A percentile compares a stretch with the other conserved stretches of the same genome.
phyloP scores from a whole-genome alignment of 2,113 vertebrate species.

The Astatoreochromis straeleni region DNA sequence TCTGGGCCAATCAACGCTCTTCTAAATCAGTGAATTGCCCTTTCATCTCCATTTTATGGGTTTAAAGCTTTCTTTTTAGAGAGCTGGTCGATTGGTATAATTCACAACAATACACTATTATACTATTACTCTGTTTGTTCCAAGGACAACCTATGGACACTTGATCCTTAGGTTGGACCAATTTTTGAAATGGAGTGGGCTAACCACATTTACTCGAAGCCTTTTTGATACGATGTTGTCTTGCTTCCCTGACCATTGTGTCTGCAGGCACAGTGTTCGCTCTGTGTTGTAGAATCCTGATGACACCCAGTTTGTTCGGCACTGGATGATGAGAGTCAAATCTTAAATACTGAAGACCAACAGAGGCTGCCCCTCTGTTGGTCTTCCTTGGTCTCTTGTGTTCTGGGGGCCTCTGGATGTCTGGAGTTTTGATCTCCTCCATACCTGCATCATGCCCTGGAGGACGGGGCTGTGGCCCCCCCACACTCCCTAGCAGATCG shows the following conservation, averaged over 20 bases:
- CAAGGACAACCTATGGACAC: background rate
- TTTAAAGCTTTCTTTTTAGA: background rate
- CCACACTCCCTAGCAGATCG: no score
- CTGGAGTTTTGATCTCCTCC: no score
- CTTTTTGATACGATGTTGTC: background rate
- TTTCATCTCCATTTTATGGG: background rate
- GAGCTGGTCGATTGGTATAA: background rate
- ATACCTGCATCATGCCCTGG: no score
- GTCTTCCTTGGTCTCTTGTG: no score
- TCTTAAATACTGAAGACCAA: background rate
- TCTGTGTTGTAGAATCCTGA: background rate
- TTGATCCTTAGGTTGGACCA: background rate
- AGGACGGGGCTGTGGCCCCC: no score
- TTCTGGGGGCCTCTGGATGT: no score
- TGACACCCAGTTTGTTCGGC: fast-evolving
- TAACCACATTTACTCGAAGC: background rate
- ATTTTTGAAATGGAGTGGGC: background rate
- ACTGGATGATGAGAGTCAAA: background rate
- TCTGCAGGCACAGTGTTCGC: background rate
- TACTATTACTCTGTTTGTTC: background rate
- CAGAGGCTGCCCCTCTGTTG: no score
- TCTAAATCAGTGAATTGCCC: background rate
- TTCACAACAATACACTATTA: background rate
- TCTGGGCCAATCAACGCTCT: background rate
- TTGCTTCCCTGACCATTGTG: background rate